Evolutionary conservation across 2,797 vertebrate genomes (phyloP).

Genomic region (Chrysocyon brachyurus): DNA sequence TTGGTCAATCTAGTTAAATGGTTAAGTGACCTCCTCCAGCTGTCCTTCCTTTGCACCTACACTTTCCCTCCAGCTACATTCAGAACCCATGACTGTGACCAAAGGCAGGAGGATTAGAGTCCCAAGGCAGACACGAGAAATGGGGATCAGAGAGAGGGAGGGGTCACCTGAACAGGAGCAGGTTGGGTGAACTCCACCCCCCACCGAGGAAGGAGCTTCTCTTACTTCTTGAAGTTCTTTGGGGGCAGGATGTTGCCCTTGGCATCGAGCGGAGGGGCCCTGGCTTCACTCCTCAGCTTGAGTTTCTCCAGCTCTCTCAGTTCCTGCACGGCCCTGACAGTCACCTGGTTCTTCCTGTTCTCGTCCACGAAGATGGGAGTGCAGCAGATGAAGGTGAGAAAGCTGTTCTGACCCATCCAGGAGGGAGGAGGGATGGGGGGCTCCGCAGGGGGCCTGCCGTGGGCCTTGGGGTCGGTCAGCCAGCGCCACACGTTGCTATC

Average conservation of each 20-base stretch:
- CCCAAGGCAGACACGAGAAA: neutral
- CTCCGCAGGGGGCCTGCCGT: neutral
- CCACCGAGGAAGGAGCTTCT: neutral
- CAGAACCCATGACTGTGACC: neutral
- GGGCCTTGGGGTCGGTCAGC: slow-evolving; percentile 54
- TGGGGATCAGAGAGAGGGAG: neutral
- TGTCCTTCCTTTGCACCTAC: neutral
- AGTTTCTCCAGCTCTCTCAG: slow-evolving; percentile 71
- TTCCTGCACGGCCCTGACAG: slow-evolving; percentile 38
- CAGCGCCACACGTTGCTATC: slow-evolving; percentile 86
- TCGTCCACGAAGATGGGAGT: slow-evolving; percentile 62
- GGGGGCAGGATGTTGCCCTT: slow-evolving; percentile 78
- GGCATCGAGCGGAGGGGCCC: slow-evolving; percentile 77
- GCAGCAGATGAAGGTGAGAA: slow-evolving; percentile 72
- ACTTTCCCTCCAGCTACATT: neutral
- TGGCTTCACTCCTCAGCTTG: slow-evolving; percentile 79
- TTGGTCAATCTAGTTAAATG: neutral
- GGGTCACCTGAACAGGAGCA: neutral
- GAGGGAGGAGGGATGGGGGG: slow-evolving; percentile 82
- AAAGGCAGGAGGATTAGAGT: neutral
- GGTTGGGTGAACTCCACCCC: neutral
- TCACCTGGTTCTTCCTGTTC: slow-evolving; percentile 64
- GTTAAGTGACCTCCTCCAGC: neutral
- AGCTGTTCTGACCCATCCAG: slow-evolving; percentile 81
- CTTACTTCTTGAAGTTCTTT: slow-evolving; percentile 82